A percentile compares a stretch with the other conserved stretches of the same genome.
Conservation (phyloP, 2,888 invertebrate genomes). For the Drosophila niveifrons region DNA sequence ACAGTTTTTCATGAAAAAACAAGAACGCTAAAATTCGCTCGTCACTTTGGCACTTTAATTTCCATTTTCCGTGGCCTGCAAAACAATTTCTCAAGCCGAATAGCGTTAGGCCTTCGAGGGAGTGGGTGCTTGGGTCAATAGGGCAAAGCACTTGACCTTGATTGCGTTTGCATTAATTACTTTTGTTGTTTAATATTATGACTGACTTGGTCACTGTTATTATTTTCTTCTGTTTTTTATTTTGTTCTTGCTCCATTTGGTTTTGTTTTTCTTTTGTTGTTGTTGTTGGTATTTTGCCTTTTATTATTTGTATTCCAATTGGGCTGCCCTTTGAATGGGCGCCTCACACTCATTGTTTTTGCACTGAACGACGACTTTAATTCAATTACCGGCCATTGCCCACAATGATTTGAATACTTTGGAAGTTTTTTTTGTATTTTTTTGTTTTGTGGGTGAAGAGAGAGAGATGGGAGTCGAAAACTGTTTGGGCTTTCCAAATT, state of each 20-base stretch:
- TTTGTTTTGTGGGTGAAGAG: not conserved
- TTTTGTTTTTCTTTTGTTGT: not conserved
- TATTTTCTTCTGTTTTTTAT: conserved; percentile 18
- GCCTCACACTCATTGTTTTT: conserved; percentile 40
- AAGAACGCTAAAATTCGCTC: conserved; percentile 54
- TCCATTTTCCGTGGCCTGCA: conserved; percentile 72
- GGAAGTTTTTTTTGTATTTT: not conserved
- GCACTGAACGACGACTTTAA: conserved; percentile 54
- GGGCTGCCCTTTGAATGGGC: conserved; percentile 32
- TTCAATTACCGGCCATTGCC: conserved; percentile 72
- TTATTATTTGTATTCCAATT: conserved; percentile 61
- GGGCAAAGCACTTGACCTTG: conserved; percentile 78
- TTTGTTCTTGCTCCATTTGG: too few species aligned
- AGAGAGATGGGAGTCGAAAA: not conserved
- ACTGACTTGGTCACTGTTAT: conserved; percentile 45
- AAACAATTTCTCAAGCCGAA: conserved; percentile 60
- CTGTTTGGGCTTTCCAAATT: conserved; percentile 41
- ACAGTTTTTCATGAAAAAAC: conserved; percentile 40
- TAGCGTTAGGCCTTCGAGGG: conserved; percentile 35
- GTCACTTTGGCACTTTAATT: conserved; percentile 74
- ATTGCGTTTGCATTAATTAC: conserved; percentile 79
- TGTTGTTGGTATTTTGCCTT: conserved; percentile 8
- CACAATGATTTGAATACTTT: conserved; percentile 42
- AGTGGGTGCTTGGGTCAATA: conserved; percentile 60
- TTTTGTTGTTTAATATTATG: conserved; percentile 71